A percentile compares a stretch with the other conserved stretches of the same genome.
phyloP scores from a whole-genome alignment of 35 echinoderm and acorn worm genomes.

The Hemicentrotus pulcherrimus region DNA sequence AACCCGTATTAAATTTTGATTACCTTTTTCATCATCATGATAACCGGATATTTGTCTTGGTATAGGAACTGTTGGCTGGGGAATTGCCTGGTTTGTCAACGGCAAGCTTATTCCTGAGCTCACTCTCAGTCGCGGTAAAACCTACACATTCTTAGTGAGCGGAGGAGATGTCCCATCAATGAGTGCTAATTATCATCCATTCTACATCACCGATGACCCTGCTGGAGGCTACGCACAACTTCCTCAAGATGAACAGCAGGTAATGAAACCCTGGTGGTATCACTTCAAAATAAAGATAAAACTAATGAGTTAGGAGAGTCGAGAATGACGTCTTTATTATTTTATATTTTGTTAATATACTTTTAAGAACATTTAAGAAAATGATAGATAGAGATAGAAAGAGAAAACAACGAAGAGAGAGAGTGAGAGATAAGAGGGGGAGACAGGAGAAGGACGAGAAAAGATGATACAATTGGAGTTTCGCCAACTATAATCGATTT shows the following conservation, averaged over 20 bases:
- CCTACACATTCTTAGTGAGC: conserved; percentile 71
- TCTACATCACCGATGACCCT: conserved; percentile 82
- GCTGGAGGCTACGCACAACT: conserved; percentile 67
- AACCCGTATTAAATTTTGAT: too few relatives aligned
- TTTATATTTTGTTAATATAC: too few relatives aligned
- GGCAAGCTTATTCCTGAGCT: conserved; percentile 64
- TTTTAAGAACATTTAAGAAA: too few relatives aligned
- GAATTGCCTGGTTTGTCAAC: conserved; percentile 83
- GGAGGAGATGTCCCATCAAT: conserved; percentile 53
- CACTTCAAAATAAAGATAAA: too few relatives aligned
- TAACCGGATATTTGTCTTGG: not conserved
- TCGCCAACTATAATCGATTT: too few relatives aligned
- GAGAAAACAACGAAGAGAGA: too few relatives aligned
- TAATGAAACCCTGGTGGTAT: not conserved
- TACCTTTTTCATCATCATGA: not conserved
- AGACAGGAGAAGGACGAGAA: too few relatives aligned
- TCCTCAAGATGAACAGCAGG: conserved; percentile 44
- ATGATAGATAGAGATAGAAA: too few relatives aligned
- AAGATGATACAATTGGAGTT: too few relatives aligned
- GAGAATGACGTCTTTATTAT: too few relatives aligned
- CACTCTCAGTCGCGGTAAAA: conserved; percentile 54
- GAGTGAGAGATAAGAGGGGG: too few relatives aligned
- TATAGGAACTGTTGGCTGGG: conserved; percentile 67
- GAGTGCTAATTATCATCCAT: conserved; percentile 70
- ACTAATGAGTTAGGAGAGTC: too few relatives aligned